Evolutionary conservation across 1,140 invertebrate genomes (phyloP), one percentile per base, ranked within the genome.

Genomic region (Drosophila lowei): DNA sequence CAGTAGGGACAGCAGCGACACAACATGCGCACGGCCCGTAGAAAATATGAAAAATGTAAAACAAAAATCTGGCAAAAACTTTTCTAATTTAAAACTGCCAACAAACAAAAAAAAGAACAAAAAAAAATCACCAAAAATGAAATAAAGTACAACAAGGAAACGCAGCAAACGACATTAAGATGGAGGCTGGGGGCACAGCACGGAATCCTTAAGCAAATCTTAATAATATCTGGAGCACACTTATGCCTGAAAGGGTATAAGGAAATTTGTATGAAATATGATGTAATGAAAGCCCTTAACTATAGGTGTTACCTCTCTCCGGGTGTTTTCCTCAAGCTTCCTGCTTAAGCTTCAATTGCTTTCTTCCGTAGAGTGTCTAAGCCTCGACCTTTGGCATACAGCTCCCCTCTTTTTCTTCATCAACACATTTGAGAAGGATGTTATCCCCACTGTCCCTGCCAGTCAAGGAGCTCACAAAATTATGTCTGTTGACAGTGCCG

Each of bases 21-120:
- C 28, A 77, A 63, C 78, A 86, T 78, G 74, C 78, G 81, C 72
- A 88, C 50, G 66, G 68, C 83, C 83, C 84, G 72, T 76, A 76
- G 83, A 88, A 88, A 88, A 88, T 88, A 88, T 89, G 83, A 88
- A 88, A 86, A 88, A 88, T 89, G 84, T 89, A 79, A 89, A 88
- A 88, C 84, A 88, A 88, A 88, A 88, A 88, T 88, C 84, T 79
- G 75, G 83, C 78, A 65, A 88, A 85, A 88, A 86, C 83, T 88
- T 88, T 88, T 88, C 83, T 88, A 88, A 88, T 88, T 88, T 88
- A 88, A 88, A 88, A 88, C 83, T 88, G 83, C 83, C 83, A 88
- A 83, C 72, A 78, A 66, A 84, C 34, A 38, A 38, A 38, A 38
- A 77, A 75, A 64, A 38, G 52, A 42, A 60, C 55, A 63, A 74